Evolutionary conservation across 2,888 invertebrate genomes (phyloP), one percentile per base, ranked within the genome.

Genomic region (Sipunculus nudus): DNA sequence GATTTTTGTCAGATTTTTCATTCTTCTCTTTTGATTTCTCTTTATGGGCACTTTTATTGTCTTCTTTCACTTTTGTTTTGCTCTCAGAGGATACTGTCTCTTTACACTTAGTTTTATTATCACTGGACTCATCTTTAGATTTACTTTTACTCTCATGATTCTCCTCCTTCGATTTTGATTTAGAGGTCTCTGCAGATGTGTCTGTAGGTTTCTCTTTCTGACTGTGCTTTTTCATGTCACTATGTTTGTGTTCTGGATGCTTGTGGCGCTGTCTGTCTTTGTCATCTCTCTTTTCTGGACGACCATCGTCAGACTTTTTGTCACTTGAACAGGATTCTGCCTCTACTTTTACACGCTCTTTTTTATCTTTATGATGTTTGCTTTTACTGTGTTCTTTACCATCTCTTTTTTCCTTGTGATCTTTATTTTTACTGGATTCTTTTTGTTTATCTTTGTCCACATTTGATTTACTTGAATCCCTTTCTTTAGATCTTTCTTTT

Each of bases 21-120:
- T n/a, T n/a, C 16, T 47, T 16, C 46, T 41, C 35, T 43, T 45
- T 40, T 28, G 32, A 46, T 32, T 45, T 54, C 46, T 54, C 35
- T 21, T 54, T 46, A 10, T 10, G n/a, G 13, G n/a, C n/a, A 6
- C 43, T 40, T 28, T 38, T 39, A 13, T 2, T 23, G 19, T 48
- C 56, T n/a, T 21, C 29, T 25, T 56, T 56, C 16, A 39, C 56
- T 21, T 47, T 41, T 5, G 41, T 41, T 23, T 41, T 41, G 4
- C 19, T 23, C 23, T 23, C 19, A 21, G 19, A 21, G 6, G 41
- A 19, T 4, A 21, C 41, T 4, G 41, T 19, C n/a, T 41, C 41
- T 4, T 41, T 23, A 4, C 19, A 41, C 41, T 41, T 41, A 8
- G 19, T 23, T 6, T 4, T 41, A 16, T 41, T 23, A 16, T 23